A percentile compares a stretch with the other conserved stretches of the same genome.
Evolutionary conservation across 2,797 vertebrate species (phyloP).

Genomic region (Clarias platycephalus): DNA sequence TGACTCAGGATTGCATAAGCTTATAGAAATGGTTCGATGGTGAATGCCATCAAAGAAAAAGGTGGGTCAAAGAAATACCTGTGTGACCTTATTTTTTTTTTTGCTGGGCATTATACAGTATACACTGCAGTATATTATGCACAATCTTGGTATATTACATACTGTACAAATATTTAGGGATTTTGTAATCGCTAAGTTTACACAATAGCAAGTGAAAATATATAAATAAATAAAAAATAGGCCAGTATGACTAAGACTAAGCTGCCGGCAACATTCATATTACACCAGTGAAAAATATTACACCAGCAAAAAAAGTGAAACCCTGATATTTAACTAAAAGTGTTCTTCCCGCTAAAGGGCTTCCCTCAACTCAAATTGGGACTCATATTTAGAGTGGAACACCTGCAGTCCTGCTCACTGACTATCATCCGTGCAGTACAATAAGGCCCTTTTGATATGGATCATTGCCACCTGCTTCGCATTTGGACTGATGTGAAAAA

Average conservation of each 20-base stretch:
- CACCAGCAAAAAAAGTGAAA: background rate
- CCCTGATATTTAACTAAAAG: slow-evolving; percentile 28
- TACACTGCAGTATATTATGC: no score
- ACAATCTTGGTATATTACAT: no score
- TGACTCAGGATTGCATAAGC: no score
- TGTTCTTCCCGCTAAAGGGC: slow-evolving; percentile 2
- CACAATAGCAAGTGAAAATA: background rate
- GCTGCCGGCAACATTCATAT: background rate
- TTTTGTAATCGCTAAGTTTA: background rate
- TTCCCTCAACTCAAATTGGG: slow-evolving; percentile 17
- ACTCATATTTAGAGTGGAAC: slow-evolving; percentile 27
- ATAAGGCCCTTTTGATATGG: slow-evolving; percentile 41
- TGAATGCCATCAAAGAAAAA: no score
- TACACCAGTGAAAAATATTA: background rate
- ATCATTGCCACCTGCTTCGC: slow-evolving; percentile 49
- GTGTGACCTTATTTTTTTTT: no score
- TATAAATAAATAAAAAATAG: background rate
- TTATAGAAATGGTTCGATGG: no score
- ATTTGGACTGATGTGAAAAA: slow-evolving; percentile 49
- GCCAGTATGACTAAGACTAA: background rate
- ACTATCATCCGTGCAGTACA: slow-evolving; percentile 28
- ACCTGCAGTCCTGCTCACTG: slow-evolving; percentile 35
- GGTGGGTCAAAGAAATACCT: no score
- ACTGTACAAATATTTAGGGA: background rate
- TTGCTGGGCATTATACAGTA: no score